Evolutionary conservation across 2,888 invertebrate species (phyloP), one percentile per base, ranked within the genome.

Genomic region (Scotopteryx bipunctaria): DNA sequence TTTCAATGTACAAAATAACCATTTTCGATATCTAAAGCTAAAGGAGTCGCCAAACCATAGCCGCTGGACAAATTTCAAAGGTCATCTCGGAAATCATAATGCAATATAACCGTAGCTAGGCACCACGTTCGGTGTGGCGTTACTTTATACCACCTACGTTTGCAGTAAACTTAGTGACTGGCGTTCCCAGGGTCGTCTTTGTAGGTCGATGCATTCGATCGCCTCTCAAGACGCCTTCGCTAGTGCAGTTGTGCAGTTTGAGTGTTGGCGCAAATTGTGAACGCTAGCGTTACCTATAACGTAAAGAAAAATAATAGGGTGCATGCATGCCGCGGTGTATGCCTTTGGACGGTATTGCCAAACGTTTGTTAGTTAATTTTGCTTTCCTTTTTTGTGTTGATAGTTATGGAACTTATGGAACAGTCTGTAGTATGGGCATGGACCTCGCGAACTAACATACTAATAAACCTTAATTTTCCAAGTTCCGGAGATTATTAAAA

Each of bases 191-290:
- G 72, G 73, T 66, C 74, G 62, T 64, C 57, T 56, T 60, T 69
- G 69, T 72, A 72, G 67, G 73, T 73, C 71, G 67, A 61, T 69
- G 71, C 69, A 71, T 62, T 64, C 61, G 61, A 44, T 61, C 62
- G 64, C 64, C 60, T 64, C 56, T 59, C 60, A 55, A 62, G 54
- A 64, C 61, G 63, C 63, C 62, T 53, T 53, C 47, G 37, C 53
- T 62, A 63, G 61, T 65, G 55, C 61, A 42, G 44, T 45, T 45
- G 29, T 61, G 66, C 64, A 64, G 49, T 31, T 43, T 58, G 31
- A 57, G 9, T 25, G 42, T 36, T 36, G 66, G 66, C 47, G 50
- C 63, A 67, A 68, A 53, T 50, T 35, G 56, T 56, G 38, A 60
- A 65, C 51, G 46, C 53, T 41, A 61, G 66, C 66, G 66, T n/a